phyloP scores from a whole-genome alignment of 2,888 invertebrate species.

The Spicauda simplicius region DNA sequence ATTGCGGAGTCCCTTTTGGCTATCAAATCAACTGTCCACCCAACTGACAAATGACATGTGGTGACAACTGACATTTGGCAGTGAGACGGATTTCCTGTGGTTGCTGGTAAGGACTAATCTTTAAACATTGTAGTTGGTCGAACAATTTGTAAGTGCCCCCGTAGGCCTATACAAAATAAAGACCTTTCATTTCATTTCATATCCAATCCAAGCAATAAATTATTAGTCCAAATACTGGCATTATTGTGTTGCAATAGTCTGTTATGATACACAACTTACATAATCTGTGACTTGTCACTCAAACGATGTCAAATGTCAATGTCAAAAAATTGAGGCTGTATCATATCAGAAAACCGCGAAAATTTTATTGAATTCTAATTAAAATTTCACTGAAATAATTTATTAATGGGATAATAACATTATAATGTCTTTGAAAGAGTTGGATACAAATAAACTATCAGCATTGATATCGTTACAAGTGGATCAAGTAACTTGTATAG shows the following conservation, averaged over 20 bases:
- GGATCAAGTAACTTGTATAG: conserved; percentile 67
- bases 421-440: conserved; percentile 53
- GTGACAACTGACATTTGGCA: neutral
- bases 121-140: no score
- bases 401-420: conserved; percentile 3
- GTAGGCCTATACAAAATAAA: no score
- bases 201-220: no score
- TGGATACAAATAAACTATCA: conserved; percentile 53
- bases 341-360: neutral
- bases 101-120: no score
- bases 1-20: neutral
- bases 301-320: neutral
- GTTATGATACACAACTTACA: no score
- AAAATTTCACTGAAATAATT: neutral
- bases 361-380: neutral
- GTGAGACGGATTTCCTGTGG: no score
- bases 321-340: neutral
- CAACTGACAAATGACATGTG: neutral
- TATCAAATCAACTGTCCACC: neutral
- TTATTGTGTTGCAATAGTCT: no score
- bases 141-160: no score
- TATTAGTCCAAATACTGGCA: no score
- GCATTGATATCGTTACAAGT: conserved; percentile 56
- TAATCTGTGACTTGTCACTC: neutral
- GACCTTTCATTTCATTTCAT: no score